phyloP scores from a whole-genome alignment of 2,888 invertebrate species.

The Amitus sp. region DNA sequence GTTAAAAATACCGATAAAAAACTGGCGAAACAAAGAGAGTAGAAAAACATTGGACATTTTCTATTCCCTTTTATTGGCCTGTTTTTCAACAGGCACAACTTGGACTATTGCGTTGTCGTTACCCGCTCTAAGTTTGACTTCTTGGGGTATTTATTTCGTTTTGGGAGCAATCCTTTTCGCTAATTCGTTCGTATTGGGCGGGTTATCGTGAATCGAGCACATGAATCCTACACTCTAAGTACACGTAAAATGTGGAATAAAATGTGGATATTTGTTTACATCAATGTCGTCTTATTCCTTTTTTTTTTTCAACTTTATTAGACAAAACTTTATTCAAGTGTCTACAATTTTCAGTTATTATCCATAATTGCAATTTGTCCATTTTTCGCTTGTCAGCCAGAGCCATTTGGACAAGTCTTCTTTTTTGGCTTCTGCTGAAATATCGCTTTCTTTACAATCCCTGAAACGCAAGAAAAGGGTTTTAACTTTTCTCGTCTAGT shows the following conservation, averaged over 20 bases:
- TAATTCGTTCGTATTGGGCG: conserved; percentile 3
- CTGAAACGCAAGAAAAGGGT: conserved; percentile 21
- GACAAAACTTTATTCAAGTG: too few species aligned
- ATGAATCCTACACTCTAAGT: neutral
- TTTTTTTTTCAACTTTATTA: too few species aligned
- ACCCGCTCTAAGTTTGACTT: too few species aligned
- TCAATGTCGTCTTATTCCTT: neutral
- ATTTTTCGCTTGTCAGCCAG: conserved; percentile 84
- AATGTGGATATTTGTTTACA: conserved; percentile 2
- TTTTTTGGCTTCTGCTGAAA: conserved; percentile 69
- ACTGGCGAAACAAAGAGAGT: neutral
- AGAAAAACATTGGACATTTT: too few species aligned
- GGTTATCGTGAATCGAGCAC: neutral
- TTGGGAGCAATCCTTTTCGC: neutral
- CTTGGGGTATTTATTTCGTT: neutral
- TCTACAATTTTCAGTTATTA: too few species aligned
- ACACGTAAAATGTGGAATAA: neutral
- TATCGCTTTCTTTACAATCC: conserved; percentile 66
- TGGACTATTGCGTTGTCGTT: too few species aligned
- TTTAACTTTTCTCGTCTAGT: neutral
- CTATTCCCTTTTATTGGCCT: neutral
- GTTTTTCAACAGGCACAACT: neutral
- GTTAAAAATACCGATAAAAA: neutral
- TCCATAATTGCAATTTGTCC: too few species aligned
- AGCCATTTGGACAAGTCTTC: conserved; percentile 73